Conservation (phyloP, 2,888 invertebrate species). For the Mimas tiliae region DNA sequence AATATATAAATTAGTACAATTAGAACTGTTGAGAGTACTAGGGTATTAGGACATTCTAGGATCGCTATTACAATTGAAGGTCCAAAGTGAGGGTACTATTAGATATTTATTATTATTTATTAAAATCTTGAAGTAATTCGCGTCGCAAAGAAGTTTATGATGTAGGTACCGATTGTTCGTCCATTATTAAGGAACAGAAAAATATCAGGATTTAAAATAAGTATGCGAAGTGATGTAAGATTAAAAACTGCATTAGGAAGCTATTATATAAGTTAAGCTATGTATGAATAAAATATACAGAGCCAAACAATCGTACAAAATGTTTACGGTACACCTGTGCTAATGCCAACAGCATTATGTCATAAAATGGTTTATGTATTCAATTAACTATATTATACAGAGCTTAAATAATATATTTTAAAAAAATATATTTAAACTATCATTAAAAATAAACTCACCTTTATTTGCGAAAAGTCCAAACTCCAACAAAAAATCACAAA, state of each 20-base stretch:
- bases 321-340: slow-evolving; percentile 6
- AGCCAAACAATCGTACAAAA: slow-evolving; percentile 10
- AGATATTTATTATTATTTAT: too few relatives aligned
- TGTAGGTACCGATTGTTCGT: too few relatives aligned
- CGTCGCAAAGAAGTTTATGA: too few relatives aligned
- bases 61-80: too few relatives aligned
- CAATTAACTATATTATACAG: background rate
- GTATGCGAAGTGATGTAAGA: background rate
- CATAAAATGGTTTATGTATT: slow-evolving; percentile 12
- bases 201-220: too few relatives aligned
- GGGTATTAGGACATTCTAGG: too few relatives aligned
- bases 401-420: background rate
- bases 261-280: background rate
- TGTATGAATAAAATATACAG: background rate
- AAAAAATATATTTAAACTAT: background rate
- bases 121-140: too few relatives aligned
- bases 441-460: slow-evolving; percentile 41
- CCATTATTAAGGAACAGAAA: too few relatives aligned
- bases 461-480: slow-evolving; percentile 41
- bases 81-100: too few relatives aligned
- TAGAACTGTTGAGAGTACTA: too few relatives aligned
- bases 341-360: slow-evolving; percentile 12
- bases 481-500: slow-evolving; percentile 42
- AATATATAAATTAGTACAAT: too few relatives aligned
- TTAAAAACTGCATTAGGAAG: background rate